Conservation (phyloP, 2,113 vertebrate species). For the Noctilio leporinus region DNA sequence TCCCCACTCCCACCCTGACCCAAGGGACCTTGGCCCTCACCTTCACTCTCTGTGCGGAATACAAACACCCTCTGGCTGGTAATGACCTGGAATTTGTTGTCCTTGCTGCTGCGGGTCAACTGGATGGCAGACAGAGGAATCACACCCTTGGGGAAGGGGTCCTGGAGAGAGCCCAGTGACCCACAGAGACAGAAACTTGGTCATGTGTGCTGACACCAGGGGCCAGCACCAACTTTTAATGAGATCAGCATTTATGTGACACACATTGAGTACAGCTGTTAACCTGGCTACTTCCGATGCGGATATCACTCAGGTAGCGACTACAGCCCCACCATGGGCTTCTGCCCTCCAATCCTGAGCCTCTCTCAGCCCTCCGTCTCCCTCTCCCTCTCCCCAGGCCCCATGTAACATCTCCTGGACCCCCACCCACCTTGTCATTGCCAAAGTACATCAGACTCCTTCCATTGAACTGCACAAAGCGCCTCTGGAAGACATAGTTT, state of each 20-base stretch:
- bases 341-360: not conserved
- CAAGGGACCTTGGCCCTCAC: slow-evolving; percentile 72
- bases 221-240: not conserved
- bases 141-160: slow-evolving; percentile 95
- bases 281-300: not conserved
- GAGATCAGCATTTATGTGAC: not conserved
- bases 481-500: slow-evolving; percentile 98
- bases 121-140: slow-evolving; percentile 92
- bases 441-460: slow-evolving; percentile 95
- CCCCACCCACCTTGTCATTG: slow-evolving; percentile 91
- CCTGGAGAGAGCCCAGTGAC: slow-evolving; percentile 76
- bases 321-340: not conserved
- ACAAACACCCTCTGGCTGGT: slow-evolving; percentile 93
- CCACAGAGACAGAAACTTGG: not conserved
- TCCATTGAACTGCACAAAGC: slow-evolving; percentile 93
- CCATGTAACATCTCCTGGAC: not conserved
- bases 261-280: not conserved
- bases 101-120: slow-evolving; percentile 91
- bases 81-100: slow-evolving; percentile 96
- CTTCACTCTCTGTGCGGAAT: slow-evolving; percentile 92
- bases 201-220: not conserved
- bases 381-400: not conserved
- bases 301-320: not conserved
- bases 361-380: not conserved
- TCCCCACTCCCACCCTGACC: not conserved